phyloP scores from a whole-genome alignment of 35 echinoderm and acorn worm genomes.

The Anneissia japonica region DNA sequence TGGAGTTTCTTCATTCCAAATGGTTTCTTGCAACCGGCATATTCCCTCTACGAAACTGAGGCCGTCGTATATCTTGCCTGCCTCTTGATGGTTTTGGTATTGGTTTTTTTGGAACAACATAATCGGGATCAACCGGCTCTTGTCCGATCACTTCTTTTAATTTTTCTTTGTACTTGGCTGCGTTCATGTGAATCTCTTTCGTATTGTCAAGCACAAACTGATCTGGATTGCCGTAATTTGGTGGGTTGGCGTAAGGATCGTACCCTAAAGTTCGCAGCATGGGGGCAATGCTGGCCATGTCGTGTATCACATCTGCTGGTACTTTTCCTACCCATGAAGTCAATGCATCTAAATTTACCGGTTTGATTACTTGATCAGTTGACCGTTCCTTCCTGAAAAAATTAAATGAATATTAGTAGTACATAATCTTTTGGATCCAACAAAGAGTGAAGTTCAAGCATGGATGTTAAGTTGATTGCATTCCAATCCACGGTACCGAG shows the following conservation, averaged over 20 bases:
- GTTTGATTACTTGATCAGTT: constrained; percentile 89
- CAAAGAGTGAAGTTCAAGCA: too few relatives aligned
- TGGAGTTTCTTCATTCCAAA: background rate
- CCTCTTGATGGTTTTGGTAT: background rate
- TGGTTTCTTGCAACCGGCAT: background rate
- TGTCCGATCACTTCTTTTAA: constrained; percentile 52
- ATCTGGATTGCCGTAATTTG: constrained; percentile 76
- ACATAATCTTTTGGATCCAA: too few relatives aligned
- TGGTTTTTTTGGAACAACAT: background rate
- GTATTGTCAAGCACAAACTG: constrained; percentile 61
- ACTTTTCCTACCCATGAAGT: constrained; percentile 94
- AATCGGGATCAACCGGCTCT: constrained; percentile 29
- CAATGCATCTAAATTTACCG: constrained; percentile 81
- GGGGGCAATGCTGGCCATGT: constrained; percentile 74
- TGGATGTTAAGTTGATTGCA: too few relatives aligned
- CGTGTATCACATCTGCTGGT: constrained; percentile 57
- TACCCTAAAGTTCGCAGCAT: constrained; percentile 79
- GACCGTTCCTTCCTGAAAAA: constrained; percentile 73
- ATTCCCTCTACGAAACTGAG: background rate
- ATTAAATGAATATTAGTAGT: constrained; percentile 3
- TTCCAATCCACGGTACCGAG: too few relatives aligned
- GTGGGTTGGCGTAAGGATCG: constrained; percentile 72
- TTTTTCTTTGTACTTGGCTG: constrained; percentile 23
- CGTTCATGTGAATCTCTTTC: constrained; percentile 34
- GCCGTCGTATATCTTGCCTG: background rate